phyloP scores from a whole-genome alignment of 1,140 invertebrate species.

The Physella acuta region DNA sequence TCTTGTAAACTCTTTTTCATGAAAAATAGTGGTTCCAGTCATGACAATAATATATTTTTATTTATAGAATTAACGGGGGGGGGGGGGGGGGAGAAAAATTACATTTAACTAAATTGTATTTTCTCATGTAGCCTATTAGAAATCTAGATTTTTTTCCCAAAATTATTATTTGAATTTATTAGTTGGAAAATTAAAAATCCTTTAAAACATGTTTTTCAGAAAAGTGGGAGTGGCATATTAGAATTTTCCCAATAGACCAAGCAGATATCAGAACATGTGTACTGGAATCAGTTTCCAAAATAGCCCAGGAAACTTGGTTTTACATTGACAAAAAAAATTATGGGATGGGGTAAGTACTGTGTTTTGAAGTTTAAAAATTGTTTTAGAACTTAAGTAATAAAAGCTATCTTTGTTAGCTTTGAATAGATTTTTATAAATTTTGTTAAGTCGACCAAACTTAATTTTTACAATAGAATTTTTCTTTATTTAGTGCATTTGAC shows the following conservation, averaged over 20 bases:
- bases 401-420: background rate
- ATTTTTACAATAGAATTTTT: background rate
- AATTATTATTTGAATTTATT: no score
- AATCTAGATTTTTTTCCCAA: no score
- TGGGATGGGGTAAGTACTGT: conserved; percentile 1
- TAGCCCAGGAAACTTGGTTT: conserved; percentile 21
- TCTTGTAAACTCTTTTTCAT: no score
- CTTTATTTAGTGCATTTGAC: conserved; percentile 6
- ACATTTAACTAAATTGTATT: no score
- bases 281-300: conserved; percentile 15
- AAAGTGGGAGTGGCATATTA: conserved; percentile 24
- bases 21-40: no score
- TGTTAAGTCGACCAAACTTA: background rate
- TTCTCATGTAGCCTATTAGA: no score
- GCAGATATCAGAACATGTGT: conserved; percentile 10
- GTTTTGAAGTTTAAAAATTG: background rate
- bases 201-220: no score
- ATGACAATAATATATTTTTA: no score
- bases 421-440: background rate
- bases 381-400: background rate
- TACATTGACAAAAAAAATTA: conserved; percentile 19
- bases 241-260: conserved; percentile 17
- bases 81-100: no score
- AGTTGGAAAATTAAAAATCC: no score
- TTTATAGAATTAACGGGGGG: no score